Conservation (phyloP, 2,888 invertebrate species). For the Hyposoter dolosus region DNA sequence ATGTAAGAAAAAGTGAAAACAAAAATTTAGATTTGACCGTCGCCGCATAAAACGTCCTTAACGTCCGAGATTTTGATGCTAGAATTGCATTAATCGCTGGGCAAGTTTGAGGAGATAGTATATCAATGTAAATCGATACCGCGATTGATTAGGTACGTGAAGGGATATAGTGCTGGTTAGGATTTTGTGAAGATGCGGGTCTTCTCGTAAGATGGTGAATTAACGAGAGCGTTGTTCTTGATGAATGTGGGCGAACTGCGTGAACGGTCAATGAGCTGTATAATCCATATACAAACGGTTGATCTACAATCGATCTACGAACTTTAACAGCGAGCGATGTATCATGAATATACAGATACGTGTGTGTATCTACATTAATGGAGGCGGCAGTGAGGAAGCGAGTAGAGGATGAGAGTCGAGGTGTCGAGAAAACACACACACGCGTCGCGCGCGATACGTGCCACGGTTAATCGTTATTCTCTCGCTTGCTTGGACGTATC, state of each 20-base stretch:
- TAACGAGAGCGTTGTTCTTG: conserved; percentile 78
- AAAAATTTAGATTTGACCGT: no score
- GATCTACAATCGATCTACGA: conserved; percentile 79
- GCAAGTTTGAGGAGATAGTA: neutral
- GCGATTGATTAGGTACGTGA: conserved; percentile 10
- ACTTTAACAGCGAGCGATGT: conserved; percentile 20
- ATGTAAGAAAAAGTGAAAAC: no score
- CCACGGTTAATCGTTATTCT: conserved; percentile 81
- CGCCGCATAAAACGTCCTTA: neutral
- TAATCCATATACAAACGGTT: conserved; percentile 57
- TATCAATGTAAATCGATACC: conserved; percentile 13
- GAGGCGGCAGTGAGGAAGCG: conserved; percentile 21
- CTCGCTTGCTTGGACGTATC: conserved; percentile 79
- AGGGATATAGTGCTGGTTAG: neutral
- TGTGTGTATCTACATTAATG: conserved; percentile 18
- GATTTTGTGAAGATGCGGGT: conserved; percentile 48
- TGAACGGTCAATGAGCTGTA: conserved; percentile 23
- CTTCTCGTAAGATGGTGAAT: conserved; percentile 75
- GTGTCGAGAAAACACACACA: conserved; percentile 74
- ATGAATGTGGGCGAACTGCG: conserved; percentile 73
- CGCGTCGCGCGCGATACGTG: conserved; percentile 62
- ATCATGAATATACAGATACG: neutral
- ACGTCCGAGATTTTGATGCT: neutral
- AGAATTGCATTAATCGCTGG: neutral
- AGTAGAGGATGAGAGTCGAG: conserved; percentile 43